Evolutionary conservation across 2,888 invertebrate genomes (phyloP).

Genomic region (Iphiclides podalirius): DNA sequence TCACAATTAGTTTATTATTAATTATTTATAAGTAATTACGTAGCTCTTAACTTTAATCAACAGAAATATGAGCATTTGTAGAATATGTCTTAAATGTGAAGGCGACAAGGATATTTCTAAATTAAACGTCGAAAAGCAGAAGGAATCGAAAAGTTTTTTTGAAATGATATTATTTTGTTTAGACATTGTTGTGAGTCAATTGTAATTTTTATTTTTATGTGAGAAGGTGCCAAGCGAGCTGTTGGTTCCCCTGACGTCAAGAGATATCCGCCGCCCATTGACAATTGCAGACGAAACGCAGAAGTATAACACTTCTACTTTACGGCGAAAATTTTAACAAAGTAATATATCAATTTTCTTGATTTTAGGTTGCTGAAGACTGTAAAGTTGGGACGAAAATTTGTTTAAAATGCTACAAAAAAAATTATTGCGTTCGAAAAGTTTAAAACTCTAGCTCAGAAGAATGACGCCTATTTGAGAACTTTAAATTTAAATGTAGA

Average conservation of each 20-base stretch:
- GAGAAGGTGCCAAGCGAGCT: too few relatives aligned
- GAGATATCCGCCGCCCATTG: too few relatives aligned
- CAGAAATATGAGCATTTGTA: constrained; percentile 34
- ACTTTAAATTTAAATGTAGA: constrained; percentile 28
- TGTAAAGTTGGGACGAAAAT: constrained; percentile 48
- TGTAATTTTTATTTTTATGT: constrained; percentile 4
- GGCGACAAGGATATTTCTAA: constrained; percentile 45
- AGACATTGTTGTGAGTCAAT: constrained; percentile 46
- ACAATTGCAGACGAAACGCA: too few relatives aligned
- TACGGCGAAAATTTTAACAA: too few relatives aligned
- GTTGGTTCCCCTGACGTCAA: too few relatives aligned
- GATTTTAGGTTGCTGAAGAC: constrained; percentile 43
- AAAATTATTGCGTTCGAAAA: constrained; percentile 52
- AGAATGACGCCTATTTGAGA: constrained; percentile 49
- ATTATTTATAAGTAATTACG: too few relatives aligned
- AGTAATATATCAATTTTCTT: constrained; percentile 11
- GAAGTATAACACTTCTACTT: too few relatives aligned
- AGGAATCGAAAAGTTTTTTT: constrained; percentile 32
- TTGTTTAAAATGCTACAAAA: constrained; percentile 53
- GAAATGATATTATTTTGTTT: constrained; percentile 57
- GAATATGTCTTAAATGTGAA: constrained; percentile 47
- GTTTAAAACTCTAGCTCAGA: constrained; percentile 55
- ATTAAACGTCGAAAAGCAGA: constrained; percentile 34
- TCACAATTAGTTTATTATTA: not conserved
- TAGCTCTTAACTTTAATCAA: not conserved